Percentiles rank a stretch among this genome's conserved stretches.
Evolutionary conservation across 2,888 invertebrate species (phyloP).

Genomic region (Crossocerus cetratus): DNA sequence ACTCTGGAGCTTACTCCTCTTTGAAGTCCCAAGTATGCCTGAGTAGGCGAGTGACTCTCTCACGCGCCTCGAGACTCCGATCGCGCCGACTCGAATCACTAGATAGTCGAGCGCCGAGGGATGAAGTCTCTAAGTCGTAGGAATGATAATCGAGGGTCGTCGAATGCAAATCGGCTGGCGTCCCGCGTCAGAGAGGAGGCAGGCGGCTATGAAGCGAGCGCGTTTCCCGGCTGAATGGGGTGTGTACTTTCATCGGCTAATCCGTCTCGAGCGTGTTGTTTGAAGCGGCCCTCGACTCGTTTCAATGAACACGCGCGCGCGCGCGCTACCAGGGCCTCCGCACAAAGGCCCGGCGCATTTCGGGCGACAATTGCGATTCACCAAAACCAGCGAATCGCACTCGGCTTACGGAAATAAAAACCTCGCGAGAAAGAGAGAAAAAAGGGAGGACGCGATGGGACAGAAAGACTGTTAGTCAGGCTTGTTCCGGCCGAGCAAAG

Average conservation of each 20-base stretch:
- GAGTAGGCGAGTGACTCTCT: too few species aligned
- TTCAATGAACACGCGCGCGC: too few species aligned
- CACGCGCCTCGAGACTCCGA: too few species aligned
- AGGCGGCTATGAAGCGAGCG: background rate
- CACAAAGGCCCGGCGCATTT: slow-evolving; percentile 23
- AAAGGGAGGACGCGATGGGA: background rate
- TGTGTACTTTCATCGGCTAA: slow-evolving; percentile 42
- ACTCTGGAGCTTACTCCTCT: too few species aligned
- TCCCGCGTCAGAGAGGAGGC: background rate
- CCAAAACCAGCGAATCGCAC: background rate
- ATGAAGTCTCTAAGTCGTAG: too few species aligned
- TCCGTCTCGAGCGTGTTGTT: slow-evolving; percentile 39
- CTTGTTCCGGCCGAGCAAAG: too few species aligned
- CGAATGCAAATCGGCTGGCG: background rate
- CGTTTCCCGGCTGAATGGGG: slow-evolving; percentile 28
- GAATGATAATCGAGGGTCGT: background rate
- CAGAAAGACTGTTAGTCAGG: background rate
- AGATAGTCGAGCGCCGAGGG: too few species aligned
- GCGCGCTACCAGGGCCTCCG: slow-evolving; percentile 5
- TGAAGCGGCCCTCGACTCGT: slow-evolving; percentile 24
- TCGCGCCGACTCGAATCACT: too few species aligned
- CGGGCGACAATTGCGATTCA: slow-evolving; percentile 20
- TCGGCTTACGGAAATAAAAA: background rate
- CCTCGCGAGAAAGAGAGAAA: background rate
- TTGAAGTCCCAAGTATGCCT: too few species aligned